These are phyloP conservation scores for Oryzias celebensis DNA, from an alignment of 2,113 vertebrate genomes.

Conservation along the genomic window DNA sequence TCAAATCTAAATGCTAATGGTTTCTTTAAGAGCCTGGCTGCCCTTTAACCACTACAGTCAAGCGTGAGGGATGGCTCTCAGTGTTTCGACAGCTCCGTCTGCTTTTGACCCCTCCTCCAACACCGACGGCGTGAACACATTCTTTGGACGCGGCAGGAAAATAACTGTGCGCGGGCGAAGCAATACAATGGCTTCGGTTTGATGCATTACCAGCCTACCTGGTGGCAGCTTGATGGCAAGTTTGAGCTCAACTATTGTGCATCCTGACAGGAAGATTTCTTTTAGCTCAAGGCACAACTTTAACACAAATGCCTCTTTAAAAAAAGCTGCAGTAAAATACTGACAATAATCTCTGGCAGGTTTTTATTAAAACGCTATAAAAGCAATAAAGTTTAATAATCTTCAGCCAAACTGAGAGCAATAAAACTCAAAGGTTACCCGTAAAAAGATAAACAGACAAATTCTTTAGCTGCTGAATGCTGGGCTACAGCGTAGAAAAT, in stretches of 20 bases:
- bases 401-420: too few relatives aligned
- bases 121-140: constrained; percentile 7
- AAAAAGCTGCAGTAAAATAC: too few relatives aligned
- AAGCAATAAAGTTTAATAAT: too few relatives aligned
- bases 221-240: background rate
- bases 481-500: too few relatives aligned
- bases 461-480: too few relatives aligned
- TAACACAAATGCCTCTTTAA: background rate
- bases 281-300: background rate
- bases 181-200: background rate
- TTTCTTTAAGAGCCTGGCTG: constrained; percentile 70
- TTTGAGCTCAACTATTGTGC: background rate
- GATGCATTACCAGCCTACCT: background rate
- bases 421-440: too few relatives aligned
- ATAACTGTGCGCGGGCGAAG: constrained; percentile 4
- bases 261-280: constrained; percentile 4
- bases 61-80: constrained; percentile 63
- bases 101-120: constrained; percentile 45
- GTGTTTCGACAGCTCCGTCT: constrained; percentile 54
- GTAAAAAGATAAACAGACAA: too few relatives aligned
- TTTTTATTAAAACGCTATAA: too few relatives aligned
- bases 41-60: constrained; percentile 72
- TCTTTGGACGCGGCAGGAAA: constrained; percentile 16
- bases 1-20: constrained; percentile 78
- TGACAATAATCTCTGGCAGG: too few relatives aligned